Evolutionary conservation across 2,888 invertebrate genomes (phyloP).

Genomic region (Agrochola lota): DNA sequence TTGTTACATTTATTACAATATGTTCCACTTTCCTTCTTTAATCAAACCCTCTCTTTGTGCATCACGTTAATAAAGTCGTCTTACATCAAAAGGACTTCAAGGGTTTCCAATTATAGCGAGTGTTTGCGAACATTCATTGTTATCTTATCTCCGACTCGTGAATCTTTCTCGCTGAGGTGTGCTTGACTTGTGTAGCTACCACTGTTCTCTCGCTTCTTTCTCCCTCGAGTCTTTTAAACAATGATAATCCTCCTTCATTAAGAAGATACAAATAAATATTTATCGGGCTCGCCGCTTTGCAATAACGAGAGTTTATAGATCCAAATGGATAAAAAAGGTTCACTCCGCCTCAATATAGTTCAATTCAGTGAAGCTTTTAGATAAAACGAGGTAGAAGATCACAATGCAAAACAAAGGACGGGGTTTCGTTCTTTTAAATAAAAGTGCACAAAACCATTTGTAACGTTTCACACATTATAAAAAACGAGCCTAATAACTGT

Average conservation of each 20-base stretch:
- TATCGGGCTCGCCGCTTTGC: constrained; percentile 41
- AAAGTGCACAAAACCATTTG: constrained; percentile 23
- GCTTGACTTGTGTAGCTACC: constrained; percentile 64
- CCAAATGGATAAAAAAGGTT: constrained; percentile 56
- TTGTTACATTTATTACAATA: constrained; percentile 37
- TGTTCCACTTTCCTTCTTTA: constrained; percentile 52
- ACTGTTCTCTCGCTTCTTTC: constrained; percentile 56
- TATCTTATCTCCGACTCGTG: constrained; percentile 70
- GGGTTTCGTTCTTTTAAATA: constrained; percentile 19
- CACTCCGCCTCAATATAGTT: constrained; percentile 51
- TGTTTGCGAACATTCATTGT: constrained; percentile 73
- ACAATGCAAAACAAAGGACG: constrained; percentile 56
- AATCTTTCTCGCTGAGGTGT: constrained; percentile 67
- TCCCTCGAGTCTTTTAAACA: constrained; percentile 44
- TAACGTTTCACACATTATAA: constrained; percentile 24
- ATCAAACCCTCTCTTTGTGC: constrained; percentile 71
- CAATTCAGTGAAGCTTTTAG: constrained; percentile 48
- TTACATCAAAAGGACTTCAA: constrained; percentile 70
- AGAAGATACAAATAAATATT: constrained; percentile 53
- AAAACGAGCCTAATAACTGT: constrained; percentile 30
- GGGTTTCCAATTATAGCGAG: constrained; percentile 69
- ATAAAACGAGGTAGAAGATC: constrained; percentile 52
- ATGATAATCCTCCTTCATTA: constrained; percentile 57
- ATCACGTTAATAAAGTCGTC: constrained; percentile 67
- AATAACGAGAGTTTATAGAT: constrained; percentile 53